Evolutionary conservation across 2,797 vertebrate species (phyloP).

Genomic region (Acrossocheilus wenchowensis): DNA sequence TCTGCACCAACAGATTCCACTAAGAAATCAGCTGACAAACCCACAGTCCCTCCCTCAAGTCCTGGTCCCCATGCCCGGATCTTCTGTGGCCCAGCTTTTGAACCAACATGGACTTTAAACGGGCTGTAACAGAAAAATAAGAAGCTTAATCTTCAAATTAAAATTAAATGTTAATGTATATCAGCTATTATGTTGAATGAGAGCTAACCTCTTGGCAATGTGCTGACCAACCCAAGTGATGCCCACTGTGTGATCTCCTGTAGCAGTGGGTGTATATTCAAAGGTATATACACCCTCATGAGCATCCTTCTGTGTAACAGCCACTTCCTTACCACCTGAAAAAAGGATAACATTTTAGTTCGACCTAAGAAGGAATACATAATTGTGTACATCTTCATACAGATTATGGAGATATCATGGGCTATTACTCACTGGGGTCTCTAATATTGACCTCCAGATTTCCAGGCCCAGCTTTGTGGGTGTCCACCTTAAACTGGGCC

Average conservation of each 20-base stretch:
- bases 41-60: constrained; percentile 76
- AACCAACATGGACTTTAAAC: constrained; percentile 77
- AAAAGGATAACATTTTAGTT: neutral
- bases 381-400: neutral
- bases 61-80: constrained; percentile 82
- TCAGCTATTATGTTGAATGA: neutral
- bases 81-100: constrained; percentile 75
- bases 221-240: constrained; percentile 79
- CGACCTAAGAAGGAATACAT: neutral
- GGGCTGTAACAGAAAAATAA: constrained; percentile 63
- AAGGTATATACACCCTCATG: constrained; percentile 71
- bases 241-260: constrained; percentile 74
- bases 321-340: constrained; percentile 75
- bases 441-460: constrained; percentile 81
- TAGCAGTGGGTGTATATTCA: constrained; percentile 72
- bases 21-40: constrained; percentile 78
- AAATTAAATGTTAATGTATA: neutral
- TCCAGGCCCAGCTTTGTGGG: constrained; percentile 86
- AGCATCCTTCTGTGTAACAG: constrained; percentile 74
- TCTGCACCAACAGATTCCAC: constrained; percentile 80
- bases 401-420: constrained; percentile 5
- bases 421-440: constrained; percentile 41
- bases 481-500: constrained; percentile 89
- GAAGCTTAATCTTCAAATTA: neutral
- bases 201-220: constrained; percentile 75